Base-by-base conservation (phyloP, 2,113 vertebrate species). In the Bubo scandiacus region DNA sequence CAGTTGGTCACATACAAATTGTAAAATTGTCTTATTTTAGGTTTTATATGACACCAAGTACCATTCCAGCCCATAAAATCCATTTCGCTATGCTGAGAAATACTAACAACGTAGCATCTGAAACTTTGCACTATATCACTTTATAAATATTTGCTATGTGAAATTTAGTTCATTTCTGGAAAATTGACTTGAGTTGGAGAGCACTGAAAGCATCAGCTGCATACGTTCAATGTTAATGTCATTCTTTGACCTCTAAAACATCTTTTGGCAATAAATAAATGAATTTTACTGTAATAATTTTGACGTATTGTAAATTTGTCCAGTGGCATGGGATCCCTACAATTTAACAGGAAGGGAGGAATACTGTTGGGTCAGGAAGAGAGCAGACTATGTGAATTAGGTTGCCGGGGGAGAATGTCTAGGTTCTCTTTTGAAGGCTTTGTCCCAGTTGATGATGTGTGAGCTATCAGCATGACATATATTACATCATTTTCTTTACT, bases 261-360 rank as follows among this genome's bases (percentile, higher is more conserved):
- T 82, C 57, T 75, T 85, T 88, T 85, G 45, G 36, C 73, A 57
- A 71, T 93, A 93, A 94, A 49, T 80, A 96, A 93, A 38, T 81
- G 23, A 49, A 66, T 90, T 90, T 86, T 92, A 66, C 25, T 57
- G 42, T 65, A 72, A 80, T 54, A 88, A 74, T 43, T 90, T 80
- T 9, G 10, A 10, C 3, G 2, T 77, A 54, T 9, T 88, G 40
- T 77, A 94, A 82, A 92, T 88, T 68, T 72, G 34, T 90, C 40
- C 45, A 62, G 45, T 73, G 91, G 80, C 49, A 68, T 68, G 61
- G 86, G 86, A 83, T 51, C 26, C 14, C 36, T 86, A 32, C 29
- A 70, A 8, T 85, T 67, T 59, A 87, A 55, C 42, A 79, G 81
- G 47, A 93, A 92, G 79, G 62, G 49, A 90, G 58, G 43, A 10